A percentile compares a stretch with the other conserved stretches of the same genome.
Evolutionary conservation across 2,113 vertebrate genomes (phyloP).

Genomic region (Aleadryas rufinucha): DNA sequence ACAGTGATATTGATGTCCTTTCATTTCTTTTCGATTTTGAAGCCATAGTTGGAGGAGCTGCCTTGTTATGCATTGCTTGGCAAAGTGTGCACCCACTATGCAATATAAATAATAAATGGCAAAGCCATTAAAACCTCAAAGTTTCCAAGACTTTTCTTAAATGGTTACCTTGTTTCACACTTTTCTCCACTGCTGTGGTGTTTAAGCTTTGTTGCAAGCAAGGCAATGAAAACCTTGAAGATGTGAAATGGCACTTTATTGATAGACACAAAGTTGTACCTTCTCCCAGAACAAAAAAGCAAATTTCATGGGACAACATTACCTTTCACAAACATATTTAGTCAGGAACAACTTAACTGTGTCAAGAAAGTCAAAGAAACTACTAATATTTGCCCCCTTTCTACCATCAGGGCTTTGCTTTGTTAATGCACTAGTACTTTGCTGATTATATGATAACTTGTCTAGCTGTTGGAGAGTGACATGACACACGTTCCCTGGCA

Average conservation of each 20-base stretch:
- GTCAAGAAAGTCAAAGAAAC: not conserved
- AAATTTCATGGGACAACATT: not conserved
- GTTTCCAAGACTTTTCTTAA: not conserved
- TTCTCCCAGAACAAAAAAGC: not conserved
- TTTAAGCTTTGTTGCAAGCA: not conserved
- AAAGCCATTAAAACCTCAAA: constrained; percentile 16
- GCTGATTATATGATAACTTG: not conserved
- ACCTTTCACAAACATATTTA: not conserved
- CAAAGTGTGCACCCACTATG: not conserved
- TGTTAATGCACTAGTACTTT: not conserved
- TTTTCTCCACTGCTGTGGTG: not conserved
- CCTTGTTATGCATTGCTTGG: not conserved
- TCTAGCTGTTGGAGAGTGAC: not conserved
- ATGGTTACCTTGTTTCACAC: not conserved
- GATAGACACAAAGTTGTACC: not conserved
- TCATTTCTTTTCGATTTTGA: not conserved
- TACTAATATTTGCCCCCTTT: not conserved
- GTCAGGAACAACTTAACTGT: not conserved
- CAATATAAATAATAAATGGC: constrained; percentile 38
- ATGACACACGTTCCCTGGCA: not conserved
- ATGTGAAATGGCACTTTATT: not conserved
- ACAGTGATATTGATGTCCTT: not conserved
- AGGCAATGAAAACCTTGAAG: not conserved
- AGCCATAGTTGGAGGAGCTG: not conserved
- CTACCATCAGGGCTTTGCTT: not conserved